A percentile compares a stretch with the other conserved stretches of the same genome.
Conservation (phyloP, 2,113 vertebrate species). For the Urocynchramus pylzowi region DNA sequence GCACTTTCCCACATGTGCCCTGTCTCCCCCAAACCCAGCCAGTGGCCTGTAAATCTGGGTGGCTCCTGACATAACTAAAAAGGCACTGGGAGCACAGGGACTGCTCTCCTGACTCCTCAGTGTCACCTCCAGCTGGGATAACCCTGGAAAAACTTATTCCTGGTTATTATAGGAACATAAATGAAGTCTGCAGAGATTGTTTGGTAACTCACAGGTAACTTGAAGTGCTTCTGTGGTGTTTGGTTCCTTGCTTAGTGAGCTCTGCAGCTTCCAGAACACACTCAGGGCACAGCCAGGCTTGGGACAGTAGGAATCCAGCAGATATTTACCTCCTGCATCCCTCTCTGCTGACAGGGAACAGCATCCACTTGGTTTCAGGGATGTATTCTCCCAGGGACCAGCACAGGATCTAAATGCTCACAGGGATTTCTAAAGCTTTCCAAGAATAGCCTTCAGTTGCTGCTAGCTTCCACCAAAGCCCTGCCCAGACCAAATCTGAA, state of each 20-base stretch:
- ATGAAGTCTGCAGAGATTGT: background rate
- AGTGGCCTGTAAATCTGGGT: background rate
- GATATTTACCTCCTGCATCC: background rate
- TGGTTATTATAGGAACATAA: background rate
- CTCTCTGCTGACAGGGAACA: background rate
- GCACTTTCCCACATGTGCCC: fast-evolving
- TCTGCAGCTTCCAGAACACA: background rate
- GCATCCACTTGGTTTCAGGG: background rate
- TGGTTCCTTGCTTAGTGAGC: background rate
- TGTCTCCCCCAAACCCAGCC: background rate
- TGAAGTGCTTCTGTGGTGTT: background rate
- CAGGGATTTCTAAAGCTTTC: background rate
- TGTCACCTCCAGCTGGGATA: background rate
- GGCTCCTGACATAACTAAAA: background rate
- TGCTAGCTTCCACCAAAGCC: background rate
- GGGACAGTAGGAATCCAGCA: background rate
- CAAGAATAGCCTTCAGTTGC: background rate
- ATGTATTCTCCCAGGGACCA: background rate
- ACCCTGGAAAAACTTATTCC: background rate
- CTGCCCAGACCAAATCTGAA: background rate
- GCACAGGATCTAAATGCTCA: background rate
- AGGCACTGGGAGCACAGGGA: background rate
- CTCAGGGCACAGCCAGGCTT: background rate
- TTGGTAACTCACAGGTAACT: background rate
- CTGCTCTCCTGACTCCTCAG: background rate